Base-by-base conservation (phyloP, 2,888 invertebrate genomes). In the Agrochola macilenta region DNA sequence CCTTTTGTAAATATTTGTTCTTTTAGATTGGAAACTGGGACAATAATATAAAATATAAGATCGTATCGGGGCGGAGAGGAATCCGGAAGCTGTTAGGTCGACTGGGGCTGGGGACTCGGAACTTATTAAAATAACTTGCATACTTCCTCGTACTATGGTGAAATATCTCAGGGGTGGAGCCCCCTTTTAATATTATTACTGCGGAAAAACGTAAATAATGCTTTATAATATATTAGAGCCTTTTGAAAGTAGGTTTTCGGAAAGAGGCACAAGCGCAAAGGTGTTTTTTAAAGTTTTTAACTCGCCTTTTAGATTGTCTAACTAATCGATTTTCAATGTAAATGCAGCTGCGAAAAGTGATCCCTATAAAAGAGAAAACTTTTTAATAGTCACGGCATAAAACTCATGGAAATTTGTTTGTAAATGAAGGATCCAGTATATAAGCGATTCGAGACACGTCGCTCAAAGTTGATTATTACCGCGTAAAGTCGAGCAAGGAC, bases 51-150 rank as follows among this genome's bases (percentile, higher is more conserved):
- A 46, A 12, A 71, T 57, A 30, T 61, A 82, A 57, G n/a, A 20
- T 23, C 49, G 9, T 60, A 7, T 30, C 14, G 35, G 26, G n/a
- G 17, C 43, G 61, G 20, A 69, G 12, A 35, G 72, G 69, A 76
- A 70, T 71, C 54, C 60, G 64, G 70, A 70, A 71, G 57, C 52
- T 64, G 54, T 69, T 70, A 57, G 5, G 26, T 39, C 49, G 74
- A 8, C 57, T 2, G 30, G 43, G 54, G 46, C 20, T 43, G 17
- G 14, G 4, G 46, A 14, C n/a, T 43, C 65, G 35, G 61, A 63
- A 72, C n/a, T 78, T 73, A 84, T 85, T 84, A 78, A 85, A 85
- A 84, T 85, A 70, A 54, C 82, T 75, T 43, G 49, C 78, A 52
- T 78, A 65, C 46, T 78, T 74, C 66, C 26, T 68, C 46, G 52